Evolutionary conservation across 1,140 invertebrate genomes (phyloP).

Genomic region (Macrotrachela quadricornifera): DNA sequence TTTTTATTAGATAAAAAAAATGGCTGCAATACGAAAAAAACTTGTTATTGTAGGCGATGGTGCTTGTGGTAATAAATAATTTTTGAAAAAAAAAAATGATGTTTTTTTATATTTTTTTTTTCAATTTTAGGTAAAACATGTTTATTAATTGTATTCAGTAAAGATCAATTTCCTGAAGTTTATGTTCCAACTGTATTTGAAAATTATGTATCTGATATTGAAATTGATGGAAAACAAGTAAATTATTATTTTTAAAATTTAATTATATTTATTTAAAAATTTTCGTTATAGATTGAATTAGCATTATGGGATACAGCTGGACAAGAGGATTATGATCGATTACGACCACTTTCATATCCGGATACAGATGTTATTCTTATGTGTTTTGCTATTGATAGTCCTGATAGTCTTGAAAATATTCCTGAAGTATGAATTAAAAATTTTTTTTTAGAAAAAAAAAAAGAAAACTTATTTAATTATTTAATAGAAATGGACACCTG

Average conservation of each 20-base stretch:
- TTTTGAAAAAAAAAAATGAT: slow-evolving; percentile 19
- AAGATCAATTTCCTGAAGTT: slow-evolving; percentile 28
- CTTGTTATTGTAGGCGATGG: slow-evolving; percentile 31
- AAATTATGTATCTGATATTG: slow-evolving; percentile 81
- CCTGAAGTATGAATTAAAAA: slow-evolving; percentile 14
- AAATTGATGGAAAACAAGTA: slow-evolving; percentile 76
- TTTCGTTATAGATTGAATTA: slow-evolving; percentile 51
- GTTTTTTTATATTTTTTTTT: slow-evolving; percentile 2
- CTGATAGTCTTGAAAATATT: slow-evolving; percentile 86
- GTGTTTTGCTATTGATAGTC: slow-evolving; percentile 91
- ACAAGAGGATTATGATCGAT: slow-evolving; percentile 89
- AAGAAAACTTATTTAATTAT: too few relatives aligned
- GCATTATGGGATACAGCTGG: slow-evolving; percentile 96
- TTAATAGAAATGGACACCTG: slow-evolving; percentile 36
- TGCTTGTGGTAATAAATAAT: slow-evolving; percentile 19
- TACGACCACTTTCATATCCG: slow-evolving; percentile 81
- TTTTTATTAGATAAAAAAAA: neutral
- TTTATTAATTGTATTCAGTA: slow-evolving; percentile 29
- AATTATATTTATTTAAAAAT: neutral
- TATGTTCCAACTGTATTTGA: slow-evolving; percentile 44
- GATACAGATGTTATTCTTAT: slow-evolving; percentile 92
- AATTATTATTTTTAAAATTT: neutral
- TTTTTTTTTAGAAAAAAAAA: too few relatives aligned
- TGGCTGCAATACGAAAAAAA: slow-evolving; percentile 14
- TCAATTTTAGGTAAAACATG: slow-evolving; percentile 24